Base-by-base conservation (phyloP, 1,140 invertebrate genomes). In the Ceratina calcarata region DNA sequence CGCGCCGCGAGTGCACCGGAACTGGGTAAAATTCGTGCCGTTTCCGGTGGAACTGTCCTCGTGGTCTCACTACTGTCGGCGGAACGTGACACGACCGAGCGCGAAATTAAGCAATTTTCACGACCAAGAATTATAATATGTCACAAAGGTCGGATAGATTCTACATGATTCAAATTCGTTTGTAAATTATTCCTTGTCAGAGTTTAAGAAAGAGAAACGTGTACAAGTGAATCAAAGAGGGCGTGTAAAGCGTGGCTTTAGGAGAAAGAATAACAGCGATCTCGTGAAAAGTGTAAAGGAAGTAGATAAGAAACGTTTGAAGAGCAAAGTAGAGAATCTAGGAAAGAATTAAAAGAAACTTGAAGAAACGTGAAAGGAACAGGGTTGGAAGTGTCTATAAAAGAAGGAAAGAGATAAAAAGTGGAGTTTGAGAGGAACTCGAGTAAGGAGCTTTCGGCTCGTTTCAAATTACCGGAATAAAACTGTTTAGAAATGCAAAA, bases 1-100 rank as follows among this genome's bases (percentile, higher is more conserved):
- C 55, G 71, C 66, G 49, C 53, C 70, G 66, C 32, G 69, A 55
- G 64, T 57, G 55, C 65, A 37, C 16, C 64, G 2, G 53, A 60
- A 55, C 45, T 68, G 51, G 55, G 51, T 68, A 45, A 66, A 66
- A 49, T 66, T 57, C 57, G 20, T 51, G 24, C 45, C 45, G 61
- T 57, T 68, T 75, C 32, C 45, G 55, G 22, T 53, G 55, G 24
- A 74, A 79, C 51, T 20, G 20, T 20, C 72, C 45, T 13, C 49
- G 53, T 49, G 76, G 61, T 27, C 27, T 67, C 22, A 24, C 37
- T 37, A 49, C 20, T n/a, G 18, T 18, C 16, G 18, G 2, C 18
- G n/a, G n/a, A 18, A 60, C 16, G 13, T 55, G 15, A 55, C 53
- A 12, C 27, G 10, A 20, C n/a, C 62, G 8, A 13, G n/a, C 18